Evolutionary conservation across 2,113 vertebrate species (phyloP).

Genomic region (Nymphicus hollandicus): DNA sequence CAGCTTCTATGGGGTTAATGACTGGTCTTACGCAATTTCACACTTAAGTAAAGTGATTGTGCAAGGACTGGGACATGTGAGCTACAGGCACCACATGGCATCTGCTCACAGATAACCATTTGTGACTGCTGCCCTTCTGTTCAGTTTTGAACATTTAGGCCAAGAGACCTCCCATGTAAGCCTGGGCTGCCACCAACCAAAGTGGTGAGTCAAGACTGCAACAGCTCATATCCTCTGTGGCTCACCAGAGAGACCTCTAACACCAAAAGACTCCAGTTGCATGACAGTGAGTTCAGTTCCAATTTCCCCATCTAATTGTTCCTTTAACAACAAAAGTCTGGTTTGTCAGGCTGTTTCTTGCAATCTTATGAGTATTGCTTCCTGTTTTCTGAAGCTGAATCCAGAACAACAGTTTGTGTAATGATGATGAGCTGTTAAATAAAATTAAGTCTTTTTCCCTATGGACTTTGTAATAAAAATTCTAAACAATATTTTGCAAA

Average conservation of each 20-base stretch:
- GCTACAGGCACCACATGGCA: background rate
- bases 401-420: constrained; percentile 20
- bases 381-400: constrained; percentile 38
- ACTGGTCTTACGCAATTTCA: background rate
- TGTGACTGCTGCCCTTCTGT: background rate
- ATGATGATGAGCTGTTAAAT: constrained; percentile 44
- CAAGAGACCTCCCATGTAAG: background rate
- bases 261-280: background rate
- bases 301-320: background rate
- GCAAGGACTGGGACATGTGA: background rate
- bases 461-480: constrained; percentile 11
- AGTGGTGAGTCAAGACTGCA: background rate
- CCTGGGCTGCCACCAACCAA: background rate
- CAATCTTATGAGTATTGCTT: background rate
- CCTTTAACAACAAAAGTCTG: background rate
- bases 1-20: background rate
- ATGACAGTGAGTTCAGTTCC: background rate
- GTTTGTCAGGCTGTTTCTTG: no score
- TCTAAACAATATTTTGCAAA: constrained; percentile 22
- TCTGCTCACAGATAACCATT: background rate
- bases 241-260: constrained; percentile 24
- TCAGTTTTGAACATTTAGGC: background rate
- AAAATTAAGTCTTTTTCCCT: constrained; percentile 25
- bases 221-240: constrained; percentile 38
- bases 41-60: background rate